Conservation (phyloP, 2,113 vertebrate species). For the Ictalurus punctatus region DNA sequence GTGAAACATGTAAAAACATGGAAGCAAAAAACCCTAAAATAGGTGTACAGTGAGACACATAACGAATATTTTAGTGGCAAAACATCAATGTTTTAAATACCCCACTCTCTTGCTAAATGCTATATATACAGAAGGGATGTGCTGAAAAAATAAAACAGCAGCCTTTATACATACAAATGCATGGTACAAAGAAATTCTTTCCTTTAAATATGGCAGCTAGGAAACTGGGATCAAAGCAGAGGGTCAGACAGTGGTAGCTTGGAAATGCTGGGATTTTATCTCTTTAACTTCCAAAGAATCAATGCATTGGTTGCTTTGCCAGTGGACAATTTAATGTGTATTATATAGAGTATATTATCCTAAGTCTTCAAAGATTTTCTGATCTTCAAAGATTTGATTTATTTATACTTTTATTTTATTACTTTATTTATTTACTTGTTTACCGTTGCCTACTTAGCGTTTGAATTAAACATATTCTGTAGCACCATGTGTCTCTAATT, state of each 20-base stretch:
- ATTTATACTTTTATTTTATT: too few species aligned
- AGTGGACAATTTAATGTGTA: constrained; percentile 7
- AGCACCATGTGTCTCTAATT: not conserved
- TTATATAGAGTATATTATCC: not conserved
- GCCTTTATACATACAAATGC: not conserved
- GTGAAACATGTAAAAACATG: not conserved
- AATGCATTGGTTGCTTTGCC: constrained; percentile 49
- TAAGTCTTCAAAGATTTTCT: too few species aligned
- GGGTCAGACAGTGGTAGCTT: not conserved
- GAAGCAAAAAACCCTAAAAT: not conserved
- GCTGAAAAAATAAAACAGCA: not conserved
- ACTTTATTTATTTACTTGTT: not conserved
- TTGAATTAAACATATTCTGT: not conserved
- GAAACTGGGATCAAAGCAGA: not conserved
- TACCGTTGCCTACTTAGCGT: not conserved
- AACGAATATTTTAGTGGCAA: not conserved
- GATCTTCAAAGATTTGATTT: not conserved
- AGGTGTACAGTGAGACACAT: not conserved
- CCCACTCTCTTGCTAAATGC: not conserved
- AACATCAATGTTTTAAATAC: not conserved
- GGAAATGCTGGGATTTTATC: not conserved
- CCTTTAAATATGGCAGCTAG: not conserved
- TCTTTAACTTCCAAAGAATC: not conserved
- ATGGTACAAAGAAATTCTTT: not conserved
- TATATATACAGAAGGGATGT: not conserved